Evolutionary conservation across 2,797 vertebrate genomes (phyloP).

Genomic region (Etheostoma nigrum): DNA sequence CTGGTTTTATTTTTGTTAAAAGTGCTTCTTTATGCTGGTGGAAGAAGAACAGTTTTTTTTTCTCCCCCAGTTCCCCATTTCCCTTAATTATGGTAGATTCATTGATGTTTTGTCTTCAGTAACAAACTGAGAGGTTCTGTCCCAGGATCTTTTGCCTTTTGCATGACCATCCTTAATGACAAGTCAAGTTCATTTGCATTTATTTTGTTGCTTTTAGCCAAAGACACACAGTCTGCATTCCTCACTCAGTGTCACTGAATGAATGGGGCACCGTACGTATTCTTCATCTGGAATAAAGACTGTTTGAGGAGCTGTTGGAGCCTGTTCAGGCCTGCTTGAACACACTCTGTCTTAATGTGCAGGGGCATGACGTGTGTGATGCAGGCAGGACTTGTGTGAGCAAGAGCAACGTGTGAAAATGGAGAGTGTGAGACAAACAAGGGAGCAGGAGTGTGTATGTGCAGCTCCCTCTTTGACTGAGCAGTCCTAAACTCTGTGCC

Average conservation of each 20-base stretch:
- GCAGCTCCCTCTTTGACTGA: slow-evolving; percentile 47
- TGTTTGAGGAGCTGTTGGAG: slow-evolving; percentile 48
- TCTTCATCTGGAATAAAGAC: slow-evolving; percentile 63
- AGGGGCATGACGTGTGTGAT: slow-evolving; percentile 51
- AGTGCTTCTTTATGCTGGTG: not conserved
- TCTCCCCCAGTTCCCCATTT: not conserved
- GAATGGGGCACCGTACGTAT: slow-evolving; percentile 43
- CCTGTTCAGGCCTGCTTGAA: slow-evolving; percentile 65
- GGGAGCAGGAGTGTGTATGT: not conserved
- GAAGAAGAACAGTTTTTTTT: not conserved
- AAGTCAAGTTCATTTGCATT: slow-evolving; percentile 68
- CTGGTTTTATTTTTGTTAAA: slow-evolving; percentile 26
- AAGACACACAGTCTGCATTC: slow-evolving; percentile 33
- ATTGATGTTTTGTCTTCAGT: slow-evolving; percentile 37
- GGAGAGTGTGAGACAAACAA: slow-evolving; percentile 47
- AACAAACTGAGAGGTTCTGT: slow-evolving; percentile 42
- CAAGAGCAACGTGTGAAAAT: slow-evolving; percentile 46
- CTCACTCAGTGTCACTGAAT: slow-evolving; percentile 54
- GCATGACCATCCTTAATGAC: slow-evolving; percentile 44
- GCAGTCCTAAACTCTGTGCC: slow-evolving; percentile 75
- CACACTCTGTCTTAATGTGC: slow-evolving; percentile 48
- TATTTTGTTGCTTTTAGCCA: slow-evolving; percentile 60
- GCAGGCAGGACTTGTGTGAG: slow-evolving; percentile 50
- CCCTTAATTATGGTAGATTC: slow-evolving; percentile 17
- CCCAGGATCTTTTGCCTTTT: slow-evolving; percentile 15